Conservation (phyloP, 2,113 vertebrate species). For the Centropristis striata region DNA sequence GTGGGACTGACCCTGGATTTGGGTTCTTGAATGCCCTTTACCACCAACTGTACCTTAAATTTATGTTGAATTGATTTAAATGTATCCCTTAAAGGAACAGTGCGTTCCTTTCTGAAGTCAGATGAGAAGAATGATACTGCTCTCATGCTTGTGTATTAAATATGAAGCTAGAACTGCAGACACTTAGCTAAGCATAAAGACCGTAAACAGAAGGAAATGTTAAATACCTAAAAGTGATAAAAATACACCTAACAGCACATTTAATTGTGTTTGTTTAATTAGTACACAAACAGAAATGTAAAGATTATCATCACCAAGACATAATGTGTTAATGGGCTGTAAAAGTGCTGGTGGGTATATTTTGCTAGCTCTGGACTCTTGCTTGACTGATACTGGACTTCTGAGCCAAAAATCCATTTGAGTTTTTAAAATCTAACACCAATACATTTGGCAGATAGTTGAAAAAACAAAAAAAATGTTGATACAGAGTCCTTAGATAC, state of each 20-base stretch:
- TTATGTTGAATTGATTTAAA: not conserved
- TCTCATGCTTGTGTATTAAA: slow-evolving; percentile 11
- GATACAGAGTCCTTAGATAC: no score
- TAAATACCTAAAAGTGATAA: not conserved
- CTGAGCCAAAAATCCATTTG: no score
- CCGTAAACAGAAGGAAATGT: not conserved
- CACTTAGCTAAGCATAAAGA: slow-evolving; percentile 3
- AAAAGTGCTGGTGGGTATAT: no score
- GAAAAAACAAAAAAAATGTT: no score
- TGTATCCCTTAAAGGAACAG: slow-evolving; percentile 11
- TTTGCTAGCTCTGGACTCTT: not conserved
- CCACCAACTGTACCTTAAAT: not conserved
- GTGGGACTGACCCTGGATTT: not conserved
- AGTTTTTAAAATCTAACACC: no score
- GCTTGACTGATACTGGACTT: no score
- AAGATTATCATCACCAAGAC: no score
- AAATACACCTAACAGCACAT: not conserved
- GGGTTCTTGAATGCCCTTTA: not conserved
- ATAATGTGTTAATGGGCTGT: no score
- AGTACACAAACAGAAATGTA: not conserved
- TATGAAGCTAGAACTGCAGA: slow-evolving; percentile 7
- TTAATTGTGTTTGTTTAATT: not conserved
- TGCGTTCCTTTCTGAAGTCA: not conserved
- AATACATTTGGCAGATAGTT: no score
- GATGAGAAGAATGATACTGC: not conserved